phyloP scores from a whole-genome alignment of 37 sponge, comb jelly and placozoan genomes.

The Chondrosia reniformis region DNA sequence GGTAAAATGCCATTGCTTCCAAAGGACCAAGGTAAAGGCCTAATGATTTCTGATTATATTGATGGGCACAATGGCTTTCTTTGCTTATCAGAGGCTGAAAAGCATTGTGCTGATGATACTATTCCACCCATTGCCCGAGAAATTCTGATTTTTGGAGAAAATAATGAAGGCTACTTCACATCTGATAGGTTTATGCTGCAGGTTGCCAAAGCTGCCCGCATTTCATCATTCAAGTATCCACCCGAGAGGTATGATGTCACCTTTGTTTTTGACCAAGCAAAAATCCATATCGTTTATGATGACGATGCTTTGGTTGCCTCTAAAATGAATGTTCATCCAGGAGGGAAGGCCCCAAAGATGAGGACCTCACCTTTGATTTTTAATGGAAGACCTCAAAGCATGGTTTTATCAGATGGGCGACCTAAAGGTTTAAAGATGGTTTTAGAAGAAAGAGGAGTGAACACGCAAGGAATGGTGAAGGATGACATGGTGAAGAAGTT shows the following conservation, averaged over 20 bases:
- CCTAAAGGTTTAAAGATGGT: neutral
- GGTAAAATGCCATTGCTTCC: conserved; percentile 6
- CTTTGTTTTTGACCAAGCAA: neutral
- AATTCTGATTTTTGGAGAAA: no score
- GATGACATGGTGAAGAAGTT: neutral
- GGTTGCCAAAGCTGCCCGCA: no score
- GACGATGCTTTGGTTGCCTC: neutral
- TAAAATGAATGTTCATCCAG: neutral
- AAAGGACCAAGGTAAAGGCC: conserved; percentile 8
- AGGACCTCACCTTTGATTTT: no score
- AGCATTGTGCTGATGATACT: neutral
- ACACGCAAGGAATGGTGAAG: neutral
- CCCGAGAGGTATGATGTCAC: neutral
- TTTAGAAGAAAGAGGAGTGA: neutral
- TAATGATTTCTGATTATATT: conserved; percentile 39
- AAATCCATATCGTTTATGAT: neutral
- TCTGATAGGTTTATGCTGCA: no score
- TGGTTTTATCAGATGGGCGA: neutral
- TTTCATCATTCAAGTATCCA: no score
- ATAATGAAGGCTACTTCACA: no score
- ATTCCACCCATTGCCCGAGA: no score
- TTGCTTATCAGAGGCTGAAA: conserved; percentile 1
- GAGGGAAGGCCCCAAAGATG: neutral
- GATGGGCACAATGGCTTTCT: conserved; percentile 34
- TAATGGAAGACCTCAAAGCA: neutral